phyloP scores from a whole-genome alignment of 2,888 invertebrate species.

The Apotomis turbidana region DNA sequence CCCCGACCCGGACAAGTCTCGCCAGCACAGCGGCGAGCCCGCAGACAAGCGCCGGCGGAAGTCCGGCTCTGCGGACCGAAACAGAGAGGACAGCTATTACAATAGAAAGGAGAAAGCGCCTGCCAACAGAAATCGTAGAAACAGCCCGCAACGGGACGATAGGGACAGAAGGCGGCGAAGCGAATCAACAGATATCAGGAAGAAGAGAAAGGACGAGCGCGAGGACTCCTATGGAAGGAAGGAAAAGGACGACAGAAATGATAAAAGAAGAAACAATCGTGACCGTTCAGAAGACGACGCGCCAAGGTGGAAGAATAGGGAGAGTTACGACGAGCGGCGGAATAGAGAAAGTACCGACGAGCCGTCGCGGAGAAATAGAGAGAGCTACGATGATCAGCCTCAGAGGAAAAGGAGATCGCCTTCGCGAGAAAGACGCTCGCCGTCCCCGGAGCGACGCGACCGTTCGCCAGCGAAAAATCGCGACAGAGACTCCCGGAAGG shows the following conservation, averaged over 20 bases:
- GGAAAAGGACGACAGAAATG: conserved; percentile 52
- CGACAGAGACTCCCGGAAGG: conserved; percentile 57
- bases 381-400: conserved; percentile 50
- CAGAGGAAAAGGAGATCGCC: conserved; percentile 60
- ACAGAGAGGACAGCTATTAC: conserved; percentile 57
- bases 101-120: conserved; percentile 51
- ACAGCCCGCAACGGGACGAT: conserved; percentile 57
- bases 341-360: conserved; percentile 60
- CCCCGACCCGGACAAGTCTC: conserved; percentile 61
- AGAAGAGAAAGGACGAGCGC: conserved; percentile 44
- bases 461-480: conserved; percentile 56
- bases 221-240: conserved; percentile 54
- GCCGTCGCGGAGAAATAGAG: conserved; percentile 45
- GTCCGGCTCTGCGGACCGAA: conserved; percentile 63
- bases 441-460: conserved; percentile 56
- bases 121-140: conserved; percentile 50
- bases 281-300: conserved; percentile 56
- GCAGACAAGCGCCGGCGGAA: conserved; percentile 68
- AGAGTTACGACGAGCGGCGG: conserved; percentile 50
- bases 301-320: conserved; percentile 48
- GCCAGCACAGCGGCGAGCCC: conserved; percentile 63
- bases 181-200: conserved; percentile 57
- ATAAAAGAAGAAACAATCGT: conserved; percentile 47
- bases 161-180: conserved; percentile 54
- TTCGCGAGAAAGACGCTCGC: conserved; percentile 60